These are phyloP conservation scores for Otocyon megalotis DNA, from an alignment of 2,113 vertebrate species.

Conservation along the genomic window DNA sequence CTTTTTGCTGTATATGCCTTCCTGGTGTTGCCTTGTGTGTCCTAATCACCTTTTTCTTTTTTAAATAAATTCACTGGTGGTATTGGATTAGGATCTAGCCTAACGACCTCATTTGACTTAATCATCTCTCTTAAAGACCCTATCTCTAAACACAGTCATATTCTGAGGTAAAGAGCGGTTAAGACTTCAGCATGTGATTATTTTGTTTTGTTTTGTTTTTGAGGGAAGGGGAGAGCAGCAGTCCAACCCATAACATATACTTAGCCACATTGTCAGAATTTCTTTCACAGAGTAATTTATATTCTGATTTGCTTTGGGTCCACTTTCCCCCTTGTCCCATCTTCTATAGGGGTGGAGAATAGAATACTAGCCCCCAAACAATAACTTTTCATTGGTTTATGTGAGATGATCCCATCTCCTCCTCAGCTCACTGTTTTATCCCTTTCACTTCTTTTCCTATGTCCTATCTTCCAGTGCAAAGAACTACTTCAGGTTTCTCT, in stretches of 20 bases:
- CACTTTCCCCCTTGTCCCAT: not conserved
- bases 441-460: not conserved
- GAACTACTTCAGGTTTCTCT: not conserved
- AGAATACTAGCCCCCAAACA: not conserved
- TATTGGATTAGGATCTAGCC: not conserved
- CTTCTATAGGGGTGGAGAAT: not conserved
- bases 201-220: not conserved
- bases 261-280: not conserved
- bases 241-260: not conserved
- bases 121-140: not conserved
- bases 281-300: not conserved
- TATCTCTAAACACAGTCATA: not conserved
- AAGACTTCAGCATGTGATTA: not conserved
- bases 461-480: not conserved
- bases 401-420: not conserved
- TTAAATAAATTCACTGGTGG: not conserved
- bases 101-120: not conserved
- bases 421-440: not conserved
- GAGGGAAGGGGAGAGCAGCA: fast-evolving
- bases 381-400: not conserved
- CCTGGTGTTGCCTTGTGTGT: not conserved
- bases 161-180: not conserved
- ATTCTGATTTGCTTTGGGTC: not conserved
- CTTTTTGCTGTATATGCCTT: not conserved
- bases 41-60: not conserved